Evolutionary conservation across 1,140 invertebrate species (phyloP).

Genomic region (Pseudomyrmex sp.): DNA sequence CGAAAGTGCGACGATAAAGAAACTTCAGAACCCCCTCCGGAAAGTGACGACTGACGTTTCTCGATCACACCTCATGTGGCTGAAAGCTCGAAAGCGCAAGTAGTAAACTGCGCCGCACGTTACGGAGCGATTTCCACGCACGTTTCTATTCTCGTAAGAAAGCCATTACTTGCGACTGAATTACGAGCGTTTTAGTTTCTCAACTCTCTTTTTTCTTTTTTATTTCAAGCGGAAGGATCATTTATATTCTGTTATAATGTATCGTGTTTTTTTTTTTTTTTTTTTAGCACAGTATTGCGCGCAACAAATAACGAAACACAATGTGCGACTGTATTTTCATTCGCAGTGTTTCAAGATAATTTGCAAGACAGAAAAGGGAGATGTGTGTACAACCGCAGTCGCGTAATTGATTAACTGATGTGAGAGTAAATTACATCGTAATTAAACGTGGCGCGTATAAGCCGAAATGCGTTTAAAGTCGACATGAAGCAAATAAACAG

Average conservation of each 20-base stretch:
- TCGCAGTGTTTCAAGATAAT: not conserved
- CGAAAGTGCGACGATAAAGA: slow-evolving; percentile 48
- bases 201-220: not conserved
- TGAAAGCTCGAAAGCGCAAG: slow-evolving; percentile 44
- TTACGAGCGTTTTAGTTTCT: not conserved
- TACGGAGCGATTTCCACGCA: slow-evolving; percentile 7
- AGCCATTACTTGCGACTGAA: slow-evolving; percentile 6
- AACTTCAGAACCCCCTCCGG: slow-evolving; percentile 5
- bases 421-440: slow-evolving; percentile 8
- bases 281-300: not conserved
- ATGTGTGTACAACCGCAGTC: too few species aligned
- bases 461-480: slow-evolving; percentile 36
- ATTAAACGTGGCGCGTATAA: not conserved
- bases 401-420: not conserved
- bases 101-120: not conserved
- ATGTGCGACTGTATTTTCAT: not conserved
- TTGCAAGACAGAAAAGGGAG: too few species aligned
- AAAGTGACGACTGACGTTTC: slow-evolving; percentile 47
- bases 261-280: not conserved
- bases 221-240: too few species aligned
- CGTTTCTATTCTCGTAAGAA: not conserved
- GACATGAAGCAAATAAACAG: slow-evolving; percentile 18
- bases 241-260: too few species aligned
- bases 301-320: not conserved
- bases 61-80: slow-evolving; percentile 26